These are phyloP conservation scores for Cosmorhoe ocellata DNA, from an alignment of 2,888 invertebrate genomes.

Conservation along the genomic window DNA sequence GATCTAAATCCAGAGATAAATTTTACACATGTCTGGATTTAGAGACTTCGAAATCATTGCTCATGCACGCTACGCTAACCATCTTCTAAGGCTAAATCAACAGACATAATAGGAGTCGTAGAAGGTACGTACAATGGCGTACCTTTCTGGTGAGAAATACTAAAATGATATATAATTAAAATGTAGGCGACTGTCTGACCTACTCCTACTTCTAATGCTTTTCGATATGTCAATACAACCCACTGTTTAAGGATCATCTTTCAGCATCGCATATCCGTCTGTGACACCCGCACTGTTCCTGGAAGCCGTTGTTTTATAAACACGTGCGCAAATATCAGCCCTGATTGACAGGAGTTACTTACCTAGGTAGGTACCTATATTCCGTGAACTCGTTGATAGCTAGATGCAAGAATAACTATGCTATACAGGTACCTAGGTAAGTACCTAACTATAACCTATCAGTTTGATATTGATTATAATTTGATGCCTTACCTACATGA, in stretches of 20 bases:
- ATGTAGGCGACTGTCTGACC: conserved; percentile 2
- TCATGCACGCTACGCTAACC: neutral
- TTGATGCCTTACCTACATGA: no score
- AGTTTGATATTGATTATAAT: no score
- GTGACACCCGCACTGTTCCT: conserved; percentile 48
- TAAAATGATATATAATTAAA: neutral
- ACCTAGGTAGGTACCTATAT: no score
- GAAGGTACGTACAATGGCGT: no score
- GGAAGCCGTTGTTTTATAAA: conserved; percentile 62
- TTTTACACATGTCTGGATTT: conserved; percentile 31
- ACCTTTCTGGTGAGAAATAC: no score
- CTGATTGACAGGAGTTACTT: conserved; percentile 10
- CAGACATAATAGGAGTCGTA: neutral
- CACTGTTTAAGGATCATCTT: conserved; percentile 30
- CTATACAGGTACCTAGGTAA: no score
- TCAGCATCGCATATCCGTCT: conserved; percentile 28
- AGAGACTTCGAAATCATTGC: conserved; percentile 1
- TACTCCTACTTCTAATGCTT: conserved; percentile 22
- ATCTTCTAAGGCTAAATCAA: conserved; percentile 1
- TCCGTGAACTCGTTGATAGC: neutral
- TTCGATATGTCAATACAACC: conserved; percentile 17
- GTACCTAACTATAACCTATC: no score
- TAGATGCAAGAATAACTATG: no score
- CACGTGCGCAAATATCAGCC: conserved; percentile 33
- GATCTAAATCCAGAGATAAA: conserved; percentile 12